Evolutionary conservation across 2,888 invertebrate species (phyloP), one percentile per base, ranked within the genome.

Genomic region (Smittia aterrima): DNA sequence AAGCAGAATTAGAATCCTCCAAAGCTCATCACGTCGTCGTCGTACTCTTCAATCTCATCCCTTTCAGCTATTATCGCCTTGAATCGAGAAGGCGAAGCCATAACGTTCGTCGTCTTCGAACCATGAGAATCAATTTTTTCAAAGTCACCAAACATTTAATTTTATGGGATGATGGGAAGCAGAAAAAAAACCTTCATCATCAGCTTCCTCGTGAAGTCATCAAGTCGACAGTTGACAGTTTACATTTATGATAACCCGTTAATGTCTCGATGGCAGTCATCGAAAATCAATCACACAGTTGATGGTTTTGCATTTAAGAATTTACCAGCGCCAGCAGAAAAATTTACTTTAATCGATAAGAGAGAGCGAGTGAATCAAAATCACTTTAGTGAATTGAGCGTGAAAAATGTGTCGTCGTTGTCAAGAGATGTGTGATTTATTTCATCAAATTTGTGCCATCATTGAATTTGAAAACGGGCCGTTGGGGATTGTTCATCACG

Each of bases 191-290:
- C 24, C 20, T 22, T 67, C 47, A 41, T 41, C 41, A 32, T 40
- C 41, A 11, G 20, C 41, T 9, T 18, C 6, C 16, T 40, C 24
- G 32, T 24, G 22, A 67, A 67, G 67, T 41, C 41, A 22, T 67
- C 67, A 67, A 67, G 47, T 41, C 67, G 11, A 40, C 58, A 22
- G 67, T 22, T 66, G 66, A 66, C 66, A 66, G 18, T 66, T 18
- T 66, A 66, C 38, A 66, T 66, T 67, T 67, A 67, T n/a, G 41
- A 25, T 64, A 58, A 58, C 58, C 58, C 22, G 22, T 58, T 58
- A 58, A 20, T 58, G 11, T 7, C n/a, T n/a, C n/a, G n/a, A n/a
- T n/a, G n/a, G n/a, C n/a, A n/a, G n/a, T n/a, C 4, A 18, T 20
- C 18, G 22, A 9, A 58, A 66, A 40, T 66, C 38, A 66, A 38